Percentiles rank a stretch among this genome's conserved stretches.
Conservation (phyloP, 2,888 invertebrate genomes). For the Trichogramma evanescens region DNA sequence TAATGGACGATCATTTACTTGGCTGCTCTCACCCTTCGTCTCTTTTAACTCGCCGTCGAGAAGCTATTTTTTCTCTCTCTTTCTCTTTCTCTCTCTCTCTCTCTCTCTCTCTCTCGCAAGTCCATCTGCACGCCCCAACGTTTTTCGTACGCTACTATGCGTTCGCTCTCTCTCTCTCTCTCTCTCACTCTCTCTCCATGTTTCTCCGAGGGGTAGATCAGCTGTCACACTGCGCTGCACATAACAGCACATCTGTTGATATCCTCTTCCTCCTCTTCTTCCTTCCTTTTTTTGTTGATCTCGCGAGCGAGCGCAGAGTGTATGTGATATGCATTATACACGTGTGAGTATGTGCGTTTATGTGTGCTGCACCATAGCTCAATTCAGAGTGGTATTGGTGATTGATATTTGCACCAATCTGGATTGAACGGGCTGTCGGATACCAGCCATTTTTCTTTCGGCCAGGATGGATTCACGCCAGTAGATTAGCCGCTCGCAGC, state of each 20-base stretch:
- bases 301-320: background rate
- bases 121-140: background rate
- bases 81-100: conserved; percentile 16
- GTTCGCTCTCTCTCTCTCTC: background rate
- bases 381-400: conserved; percentile 24
- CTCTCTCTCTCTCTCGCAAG: background rate
- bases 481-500: too few species aligned
- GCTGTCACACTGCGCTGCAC: conserved; percentile 16
- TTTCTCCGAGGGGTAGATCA: conserved; percentile 20
- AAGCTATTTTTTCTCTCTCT: conserved; percentile 7
- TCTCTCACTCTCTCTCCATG: conserved; percentile 2
- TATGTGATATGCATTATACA: too few species aligned
- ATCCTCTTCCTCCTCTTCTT: conserved; percentile 15
- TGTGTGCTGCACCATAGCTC: too few species aligned
- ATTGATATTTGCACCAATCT: conserved; percentile 31
- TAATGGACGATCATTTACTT: conserved; percentile 43
- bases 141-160: background rate
- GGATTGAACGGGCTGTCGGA: conserved; percentile 10
- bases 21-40: conserved; percentile 21
- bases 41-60: conserved; percentile 10
- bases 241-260: conserved; percentile 34
- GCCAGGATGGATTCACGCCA: background rate
- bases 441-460: background rate
- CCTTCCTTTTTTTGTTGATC: conserved; percentile 14
- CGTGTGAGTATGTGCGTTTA: too few species aligned